Evolutionary conservation across 2,797 vertebrate species (phyloP).

Genomic region (Strix occidentalis): DNA sequence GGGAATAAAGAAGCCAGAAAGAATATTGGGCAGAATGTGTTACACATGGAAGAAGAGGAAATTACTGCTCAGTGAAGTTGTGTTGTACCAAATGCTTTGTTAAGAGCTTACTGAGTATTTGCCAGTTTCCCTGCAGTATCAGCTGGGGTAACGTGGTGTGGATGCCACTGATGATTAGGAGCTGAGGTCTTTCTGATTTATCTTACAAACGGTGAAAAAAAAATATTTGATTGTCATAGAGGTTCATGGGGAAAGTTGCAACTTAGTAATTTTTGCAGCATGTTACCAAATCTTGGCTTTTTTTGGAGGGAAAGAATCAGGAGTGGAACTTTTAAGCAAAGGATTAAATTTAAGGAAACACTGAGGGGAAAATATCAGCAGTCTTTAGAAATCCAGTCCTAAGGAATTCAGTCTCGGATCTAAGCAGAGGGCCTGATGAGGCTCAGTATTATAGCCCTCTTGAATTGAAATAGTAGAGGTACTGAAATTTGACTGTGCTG

Average conservation of each 20-base stretch:
- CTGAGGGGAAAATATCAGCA: no score
- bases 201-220: neutral
- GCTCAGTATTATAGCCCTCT: neutral
- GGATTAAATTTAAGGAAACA: neutral
- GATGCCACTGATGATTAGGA: neutral
- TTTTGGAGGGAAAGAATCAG: neutral
- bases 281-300: neutral
- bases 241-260: neutral
- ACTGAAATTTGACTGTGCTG: neutral
- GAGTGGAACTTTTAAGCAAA: neutral
- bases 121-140: neutral
- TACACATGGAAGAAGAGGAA: neutral
- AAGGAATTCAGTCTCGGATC: neutral
- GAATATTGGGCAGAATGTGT: neutral
- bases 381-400: neutral
- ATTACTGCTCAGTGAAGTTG: neutral
- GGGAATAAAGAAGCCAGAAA: neutral
- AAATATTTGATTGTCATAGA: neutral
- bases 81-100: neutral
- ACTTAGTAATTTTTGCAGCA: neutral
- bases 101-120: neutral
- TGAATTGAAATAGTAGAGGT: neutral
- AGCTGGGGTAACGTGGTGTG: neutral
- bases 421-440: neutral
- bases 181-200: neutral